Conservation (phyloP, 2,113 vertebrate genomes). For the Platanista minor region DNA sequence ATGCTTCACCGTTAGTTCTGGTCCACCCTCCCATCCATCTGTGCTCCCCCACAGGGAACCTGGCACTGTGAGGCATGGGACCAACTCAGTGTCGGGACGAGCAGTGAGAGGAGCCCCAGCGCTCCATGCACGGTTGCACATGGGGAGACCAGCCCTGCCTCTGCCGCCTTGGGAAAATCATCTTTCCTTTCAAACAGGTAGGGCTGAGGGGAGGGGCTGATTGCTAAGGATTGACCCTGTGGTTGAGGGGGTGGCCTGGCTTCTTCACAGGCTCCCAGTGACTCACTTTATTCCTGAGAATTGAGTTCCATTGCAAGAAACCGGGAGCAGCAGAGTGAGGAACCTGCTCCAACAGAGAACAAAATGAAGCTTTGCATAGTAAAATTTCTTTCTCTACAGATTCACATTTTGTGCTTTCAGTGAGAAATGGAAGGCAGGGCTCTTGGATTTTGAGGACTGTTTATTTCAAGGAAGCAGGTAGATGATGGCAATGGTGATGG, state of each 20-base stretch:
- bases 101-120: accelerated
- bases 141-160: neutral
- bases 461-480: conserved; percentile 2
- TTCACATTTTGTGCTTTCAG: neutral
- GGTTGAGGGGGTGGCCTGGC: neutral
- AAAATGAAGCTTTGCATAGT: neutral
- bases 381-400: neutral
- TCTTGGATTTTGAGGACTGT: conserved; percentile 45
- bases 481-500: neutral
- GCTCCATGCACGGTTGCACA: accelerated
- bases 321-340: neutral
- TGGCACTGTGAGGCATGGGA: accelerated
- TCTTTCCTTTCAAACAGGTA: no score
- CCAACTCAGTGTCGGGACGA: accelerated
- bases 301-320: neutral
- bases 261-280: accelerated
- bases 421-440: conserved; percentile 59
- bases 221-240: neutral
- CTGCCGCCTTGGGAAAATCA: neutral
- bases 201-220: no score
- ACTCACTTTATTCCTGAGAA: neutral
- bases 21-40: neutral
- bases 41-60: neutral
- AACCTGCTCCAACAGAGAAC: neutral
- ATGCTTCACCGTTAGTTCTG: neutral